phyloP scores from a whole-genome alignment of 2,888 invertebrate species.

The Conistra vaccinii region DNA sequence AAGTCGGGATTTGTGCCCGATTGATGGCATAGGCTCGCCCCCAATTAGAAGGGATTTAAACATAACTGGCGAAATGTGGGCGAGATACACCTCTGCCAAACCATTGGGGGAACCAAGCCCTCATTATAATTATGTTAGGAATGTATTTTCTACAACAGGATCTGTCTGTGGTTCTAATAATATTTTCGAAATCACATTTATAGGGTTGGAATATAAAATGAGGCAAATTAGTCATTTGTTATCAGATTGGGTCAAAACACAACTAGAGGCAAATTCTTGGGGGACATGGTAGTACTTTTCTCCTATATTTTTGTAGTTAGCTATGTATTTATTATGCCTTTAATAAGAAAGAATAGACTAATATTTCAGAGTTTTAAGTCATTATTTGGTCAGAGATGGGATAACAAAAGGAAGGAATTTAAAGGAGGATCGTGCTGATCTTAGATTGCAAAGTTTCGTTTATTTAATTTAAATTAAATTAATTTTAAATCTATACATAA shows the following conservation, averaged over 20 bases:
- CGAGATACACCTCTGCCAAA: background rate
- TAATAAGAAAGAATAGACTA: conserved; percentile 11
- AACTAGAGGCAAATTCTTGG: background rate
- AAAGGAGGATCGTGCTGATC: background rate
- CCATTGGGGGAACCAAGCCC: background rate
- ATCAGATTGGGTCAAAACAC: conserved; percentile 29
- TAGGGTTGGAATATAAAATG: background rate
- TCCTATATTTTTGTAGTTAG: background rate
- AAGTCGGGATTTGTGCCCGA: too few species aligned
- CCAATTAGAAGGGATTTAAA: too few species aligned
- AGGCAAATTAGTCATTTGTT: conserved; percentile 7
- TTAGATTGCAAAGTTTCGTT: background rate
- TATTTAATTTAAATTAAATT: too few species aligned
- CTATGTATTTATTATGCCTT: background rate
- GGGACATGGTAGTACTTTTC: background rate
- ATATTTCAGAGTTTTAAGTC: conserved; percentile 20
- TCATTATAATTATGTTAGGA: too few species aligned
- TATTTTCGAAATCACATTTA: background rate
- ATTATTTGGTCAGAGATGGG: background rate
- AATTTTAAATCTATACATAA: too few species aligned
- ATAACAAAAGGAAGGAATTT: conserved; percentile 9
- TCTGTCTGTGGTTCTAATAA: background rate
- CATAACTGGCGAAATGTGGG: too few species aligned
- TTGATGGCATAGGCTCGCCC: too few species aligned
- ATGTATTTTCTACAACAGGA: too few species aligned